Evolutionary conservation across 2,113 vertebrate species (phyloP), one percentile per base, ranked within the genome.

Genomic region (Scolopax mira): DNA sequence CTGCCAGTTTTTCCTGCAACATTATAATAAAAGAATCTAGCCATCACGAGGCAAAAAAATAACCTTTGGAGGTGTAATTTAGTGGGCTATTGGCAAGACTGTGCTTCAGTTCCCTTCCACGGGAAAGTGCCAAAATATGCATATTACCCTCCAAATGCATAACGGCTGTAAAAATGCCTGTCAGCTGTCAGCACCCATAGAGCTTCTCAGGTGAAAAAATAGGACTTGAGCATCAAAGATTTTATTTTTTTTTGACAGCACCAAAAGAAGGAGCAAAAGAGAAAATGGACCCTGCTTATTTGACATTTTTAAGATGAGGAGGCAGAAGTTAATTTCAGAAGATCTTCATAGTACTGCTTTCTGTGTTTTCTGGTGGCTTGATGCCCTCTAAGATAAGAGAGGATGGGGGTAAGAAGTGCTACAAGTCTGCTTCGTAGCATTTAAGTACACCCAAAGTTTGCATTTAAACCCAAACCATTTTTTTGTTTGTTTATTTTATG

Each of bases 101-200:
- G 82, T 74, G 91, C 39, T 93, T 78, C 57, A 52, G 88, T 71
- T 94, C 37, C 65, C 81, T 11, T 10, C 15, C 37, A 52, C 82
- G 60, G 80, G 84, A 9, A 88, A 95, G 91, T 78, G 91, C 92
- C 81, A 84, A 83, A 94, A 88, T 37, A 71, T 30, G 41, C 67
- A 37, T 25, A 24, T 71, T 88, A 25, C 74, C 71, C 85, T 93
- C 78, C 80, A 67, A 94, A 92, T 19, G 31, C 39, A 14, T 14
- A 24, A 33, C 16, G 39, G 23, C 51, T 89, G 22, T 51, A 54
- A 84, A 58, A 67, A 65, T 73, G 79, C 74, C 18, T 60, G 73
- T 85, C 85, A 70, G 66, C 95, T n/a, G 7, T 67, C 90, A 93
- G 90, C 37, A 9, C 30, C 62, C 93, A 48, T 16, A 1, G 11